phyloP scores from a whole-genome alignment of 2,113 vertebrate species.

The Amazona vittata region DNA sequence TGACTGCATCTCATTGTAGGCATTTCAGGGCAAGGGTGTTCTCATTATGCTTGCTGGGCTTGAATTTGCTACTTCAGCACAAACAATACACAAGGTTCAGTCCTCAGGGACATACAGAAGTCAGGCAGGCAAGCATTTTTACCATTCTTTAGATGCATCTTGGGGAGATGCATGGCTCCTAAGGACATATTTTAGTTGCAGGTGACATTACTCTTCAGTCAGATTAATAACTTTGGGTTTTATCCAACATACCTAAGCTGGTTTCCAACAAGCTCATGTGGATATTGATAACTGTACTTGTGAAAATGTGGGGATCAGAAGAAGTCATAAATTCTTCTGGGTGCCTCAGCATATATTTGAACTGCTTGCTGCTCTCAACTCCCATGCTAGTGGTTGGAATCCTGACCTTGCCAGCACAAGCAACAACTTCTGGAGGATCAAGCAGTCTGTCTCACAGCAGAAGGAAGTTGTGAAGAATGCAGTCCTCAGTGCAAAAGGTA shows the following conservation, averaged over 20 bases:
- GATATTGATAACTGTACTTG: neutral
- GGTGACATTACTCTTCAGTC: neutral
- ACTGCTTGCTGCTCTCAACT: neutral
- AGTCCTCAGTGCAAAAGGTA: neutral
- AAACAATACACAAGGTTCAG: neutral
- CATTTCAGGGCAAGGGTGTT: neutral
- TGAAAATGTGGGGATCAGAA: neutral
- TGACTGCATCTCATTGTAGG: neutral
- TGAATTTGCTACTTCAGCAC: neutral
- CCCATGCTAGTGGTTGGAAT: fast-evolving
- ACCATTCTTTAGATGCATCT: neutral
- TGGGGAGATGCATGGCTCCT: neutral
- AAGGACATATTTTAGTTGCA: neutral
- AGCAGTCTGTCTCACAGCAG: neutral
- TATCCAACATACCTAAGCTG: neutral
- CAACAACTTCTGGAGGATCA: neutral
- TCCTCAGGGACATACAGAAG: neutral
- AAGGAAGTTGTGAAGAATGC: neutral
- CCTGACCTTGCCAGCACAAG: neutral
- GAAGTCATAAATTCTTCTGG: neutral
- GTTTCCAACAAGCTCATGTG: neutral
- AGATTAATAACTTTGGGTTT: neutral
- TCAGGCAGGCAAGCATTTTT: neutral
- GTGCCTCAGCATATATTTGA: neutral
- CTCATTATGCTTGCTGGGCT: neutral